Percentiles rank a stretch among this genome's conserved stretches.
Conservation (phyloP, 2,113 vertebrate genomes). For the Craseonycteris thonglongyai region DNA sequence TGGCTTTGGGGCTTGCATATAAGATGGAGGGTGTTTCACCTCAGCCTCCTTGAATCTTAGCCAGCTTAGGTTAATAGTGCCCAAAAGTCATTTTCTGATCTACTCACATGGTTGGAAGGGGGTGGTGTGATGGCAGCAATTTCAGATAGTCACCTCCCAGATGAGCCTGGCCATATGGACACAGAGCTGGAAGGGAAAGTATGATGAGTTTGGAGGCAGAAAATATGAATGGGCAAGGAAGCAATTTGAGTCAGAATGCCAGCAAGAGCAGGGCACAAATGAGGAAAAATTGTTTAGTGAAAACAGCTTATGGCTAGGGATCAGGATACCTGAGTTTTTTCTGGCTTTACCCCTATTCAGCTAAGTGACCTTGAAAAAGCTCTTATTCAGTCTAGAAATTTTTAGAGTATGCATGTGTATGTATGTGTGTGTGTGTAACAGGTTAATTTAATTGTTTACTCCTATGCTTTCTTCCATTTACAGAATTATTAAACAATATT, state of each 20-base stretch:
- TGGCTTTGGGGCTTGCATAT: constrained; percentile 18
- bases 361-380: constrained; percentile 38
- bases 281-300: constrained; percentile 10
- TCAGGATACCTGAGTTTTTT: constrained; percentile 4
- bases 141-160: constrained; percentile 49
- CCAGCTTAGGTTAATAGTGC: constrained; percentile 37
- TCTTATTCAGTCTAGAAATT: background rate
- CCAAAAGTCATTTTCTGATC: constrained; percentile 53
- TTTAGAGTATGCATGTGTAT: background rate
- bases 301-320: background rate
- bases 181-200: constrained; percentile 42
- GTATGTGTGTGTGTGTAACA: background rate
- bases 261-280: constrained; percentile 22
- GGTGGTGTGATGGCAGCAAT: background rate
- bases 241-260: constrained; percentile 12
- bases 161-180: constrained; percentile 54
- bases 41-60: background rate
- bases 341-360: background rate
- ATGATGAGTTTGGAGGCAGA: constrained; percentile 45
- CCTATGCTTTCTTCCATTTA: background rate
- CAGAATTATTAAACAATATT: background rate
- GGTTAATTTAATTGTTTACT: background rate
- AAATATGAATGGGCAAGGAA: constrained; percentile 35
- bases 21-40: background rate
- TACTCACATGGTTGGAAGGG: constrained; percentile 31